phyloP scores from a whole-genome alignment of 2,113 vertebrate species.

The Pleuronectes platessa region DNA sequence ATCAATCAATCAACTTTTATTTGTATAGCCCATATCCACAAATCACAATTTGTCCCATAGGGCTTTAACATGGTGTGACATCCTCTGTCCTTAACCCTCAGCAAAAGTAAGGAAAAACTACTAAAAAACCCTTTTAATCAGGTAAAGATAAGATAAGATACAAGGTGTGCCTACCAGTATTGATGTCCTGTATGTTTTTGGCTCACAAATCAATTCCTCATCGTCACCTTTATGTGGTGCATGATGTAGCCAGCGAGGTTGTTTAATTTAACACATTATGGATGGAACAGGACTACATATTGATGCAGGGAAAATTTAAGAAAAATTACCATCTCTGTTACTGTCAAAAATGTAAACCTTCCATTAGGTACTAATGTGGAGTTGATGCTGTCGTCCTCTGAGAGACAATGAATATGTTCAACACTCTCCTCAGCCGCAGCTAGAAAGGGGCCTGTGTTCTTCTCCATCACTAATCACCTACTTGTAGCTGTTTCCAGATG shows the following conservation, averaged over 20 bases:
- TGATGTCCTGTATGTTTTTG: conserved; percentile 7
- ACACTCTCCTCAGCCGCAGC: conserved; percentile 26
- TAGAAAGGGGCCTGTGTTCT: conserved; percentile 26
- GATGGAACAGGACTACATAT: not conserved
- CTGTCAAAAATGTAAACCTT: conserved; percentile 22
- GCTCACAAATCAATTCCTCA: conserved; percentile 41
- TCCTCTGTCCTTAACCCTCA: no score
- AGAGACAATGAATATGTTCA: conserved; percentile 14
- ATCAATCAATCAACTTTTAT: no score
- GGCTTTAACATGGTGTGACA: no score
- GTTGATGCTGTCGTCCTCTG: conserved; percentile 5
- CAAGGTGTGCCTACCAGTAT: not conserved
- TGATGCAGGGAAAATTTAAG: conserved; percentile 13
- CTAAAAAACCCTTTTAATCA: no score
- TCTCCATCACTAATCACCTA: conserved; percentile 56
- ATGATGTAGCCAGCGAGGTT: not conserved
- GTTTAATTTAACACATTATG: conserved; percentile 11
- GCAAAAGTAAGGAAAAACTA: no score
- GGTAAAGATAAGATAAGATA: no score
- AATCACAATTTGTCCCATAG: no score
- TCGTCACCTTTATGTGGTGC: not conserved
- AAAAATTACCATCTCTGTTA: conserved; percentile 21
- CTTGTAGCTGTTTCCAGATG: conserved; percentile 53
- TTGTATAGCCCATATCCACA: no score
- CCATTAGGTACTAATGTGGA: conserved; percentile 8